These are phyloP conservation scores for Drosophila suboccidentalis DNA, from an alignment of 2,888 invertebrate species.

Conservation along the genomic window DNA sequence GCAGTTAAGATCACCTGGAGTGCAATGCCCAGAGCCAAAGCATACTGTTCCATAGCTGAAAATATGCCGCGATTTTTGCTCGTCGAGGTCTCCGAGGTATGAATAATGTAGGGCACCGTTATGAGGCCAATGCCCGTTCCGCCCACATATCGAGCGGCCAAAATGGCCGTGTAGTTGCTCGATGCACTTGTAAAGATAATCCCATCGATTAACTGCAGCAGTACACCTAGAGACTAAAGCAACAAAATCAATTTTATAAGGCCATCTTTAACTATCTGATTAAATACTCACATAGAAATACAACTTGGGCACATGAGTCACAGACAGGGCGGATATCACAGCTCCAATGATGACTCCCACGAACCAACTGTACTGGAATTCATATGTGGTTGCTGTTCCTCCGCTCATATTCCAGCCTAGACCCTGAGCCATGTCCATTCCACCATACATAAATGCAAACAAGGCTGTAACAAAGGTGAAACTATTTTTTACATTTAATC, in stretches of 20 bases:
- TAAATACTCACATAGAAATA: slow-evolving; percentile 57
- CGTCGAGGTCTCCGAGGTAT: slow-evolving; percentile 67
- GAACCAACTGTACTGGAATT: slow-evolving; percentile 77
- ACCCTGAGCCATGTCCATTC: slow-evolving; percentile 75
- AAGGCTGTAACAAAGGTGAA: slow-evolving; percentile 39
- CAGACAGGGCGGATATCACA: slow-evolving; percentile 51
- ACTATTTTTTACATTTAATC: neutral
- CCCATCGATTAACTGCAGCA: slow-evolving; percentile 67
- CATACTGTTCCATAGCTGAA: slow-evolving; percentile 66
- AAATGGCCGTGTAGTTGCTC: slow-evolving; percentile 51
- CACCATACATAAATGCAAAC: slow-evolving; percentile 64
- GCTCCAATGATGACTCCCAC: slow-evolving; percentile 78
- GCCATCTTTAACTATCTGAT: neutral
- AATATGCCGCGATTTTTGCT: slow-evolving; percentile 60
- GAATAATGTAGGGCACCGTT: slow-evolving; percentile 69
- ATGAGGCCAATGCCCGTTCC: slow-evolving; percentile 76
- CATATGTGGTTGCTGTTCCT: slow-evolving; percentile 1
- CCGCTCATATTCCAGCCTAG: slow-evolving; percentile 62
- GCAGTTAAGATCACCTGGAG: slow-evolving; percentile 67
- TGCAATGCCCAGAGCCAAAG: slow-evolving; percentile 67
- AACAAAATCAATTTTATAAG: fast-evolving
- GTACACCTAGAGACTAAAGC: slow-evolving; percentile 41
- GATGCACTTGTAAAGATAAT: slow-evolving; percentile 70
- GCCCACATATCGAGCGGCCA: slow-evolving; percentile 77
- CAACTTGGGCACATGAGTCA: slow-evolving; percentile 54